A percentile compares a stretch with the other conserved stretches of the same genome.
Conservation (phyloP, 2,888 invertebrate genomes). For the Plemyria rubiginata region DNA sequence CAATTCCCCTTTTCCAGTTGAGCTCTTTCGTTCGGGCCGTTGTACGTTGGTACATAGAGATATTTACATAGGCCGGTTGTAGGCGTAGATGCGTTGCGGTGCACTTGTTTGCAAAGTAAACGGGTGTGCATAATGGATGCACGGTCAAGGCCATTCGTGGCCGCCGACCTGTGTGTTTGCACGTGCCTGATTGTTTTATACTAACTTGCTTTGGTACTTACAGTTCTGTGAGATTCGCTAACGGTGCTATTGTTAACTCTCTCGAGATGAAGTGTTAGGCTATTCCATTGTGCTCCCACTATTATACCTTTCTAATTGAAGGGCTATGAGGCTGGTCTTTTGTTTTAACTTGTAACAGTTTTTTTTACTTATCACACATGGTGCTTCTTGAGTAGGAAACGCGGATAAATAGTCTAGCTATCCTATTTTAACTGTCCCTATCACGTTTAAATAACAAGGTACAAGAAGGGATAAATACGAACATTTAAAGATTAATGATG, state of each 20-base stretch:
- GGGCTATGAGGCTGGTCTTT: conserved; percentile 1
- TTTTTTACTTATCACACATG: too few species aligned
- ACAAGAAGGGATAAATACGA: too few species aligned
- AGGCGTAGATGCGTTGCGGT: conserved; percentile 69
- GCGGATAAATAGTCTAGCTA: too few species aligned
- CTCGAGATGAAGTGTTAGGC: conserved; percentile 6
- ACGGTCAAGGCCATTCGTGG: conserved; percentile 78
- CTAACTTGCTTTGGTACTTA: conserved; percentile 41
- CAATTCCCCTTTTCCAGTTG: conserved; percentile 32
- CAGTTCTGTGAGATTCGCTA: conserved; percentile 31
- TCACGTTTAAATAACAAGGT: too few species aligned
- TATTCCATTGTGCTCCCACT: too few species aligned
- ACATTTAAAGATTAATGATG: too few species aligned
- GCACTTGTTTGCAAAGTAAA: conserved; percentile 80
- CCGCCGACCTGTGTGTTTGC: conserved; percentile 66
- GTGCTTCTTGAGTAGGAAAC: too few species aligned
- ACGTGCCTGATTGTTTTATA: conserved; percentile 76
- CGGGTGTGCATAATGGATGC: conserved; percentile 80
- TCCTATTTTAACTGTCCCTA: too few species aligned
- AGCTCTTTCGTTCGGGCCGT: conserved; percentile 50
- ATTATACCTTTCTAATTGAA: conserved; percentile 21
- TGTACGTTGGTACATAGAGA: conserved; percentile 35
- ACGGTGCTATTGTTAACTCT: conserved; percentile 26
- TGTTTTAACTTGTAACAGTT: background rate
- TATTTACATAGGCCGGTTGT: conserved; percentile 52